Percentiles rank a stretch among this genome's conserved stretches.
Evolutionary conservation across 2,113 vertebrate genomes (phyloP).

Genomic region (Eretmochelys imbricata): DNA sequence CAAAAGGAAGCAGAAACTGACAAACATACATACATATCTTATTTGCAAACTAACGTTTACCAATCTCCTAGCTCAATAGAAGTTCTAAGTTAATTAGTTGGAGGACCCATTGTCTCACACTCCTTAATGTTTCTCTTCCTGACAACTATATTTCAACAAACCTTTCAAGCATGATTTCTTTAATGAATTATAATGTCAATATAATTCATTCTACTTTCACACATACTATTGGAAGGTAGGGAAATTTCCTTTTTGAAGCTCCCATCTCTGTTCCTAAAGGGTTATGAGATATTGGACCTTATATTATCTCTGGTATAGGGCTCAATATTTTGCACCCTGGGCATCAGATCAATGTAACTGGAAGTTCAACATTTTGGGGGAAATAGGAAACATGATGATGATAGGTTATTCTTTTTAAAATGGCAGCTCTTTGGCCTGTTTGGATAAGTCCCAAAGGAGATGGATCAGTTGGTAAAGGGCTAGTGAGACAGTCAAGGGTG

Average conservation of each 20-base stretch:
- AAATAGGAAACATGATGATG: not conserved
- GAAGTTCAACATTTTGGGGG: not conserved
- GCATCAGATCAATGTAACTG: not conserved
- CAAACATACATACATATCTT: no score
- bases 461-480: not conserved
- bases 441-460: not conserved
- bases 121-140: no score
- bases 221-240: not conserved
- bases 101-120: no score
- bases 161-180: no score
- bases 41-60: no score
- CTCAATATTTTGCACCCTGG: not conserved
- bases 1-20: no score
- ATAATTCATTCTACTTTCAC: no score
- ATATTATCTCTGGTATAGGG: accelerated
- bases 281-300: not conserved
- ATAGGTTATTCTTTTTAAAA: not conserved
- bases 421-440: not conserved
- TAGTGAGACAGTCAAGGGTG: not conserved
- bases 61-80: no score
- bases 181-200: no score
- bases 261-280: not conserved
- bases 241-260: not conserved
- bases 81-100: no score
- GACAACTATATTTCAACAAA: no score